Conservation (phyloP, 2,797 vertebrate genomes). For the Geotrypetes seraphini region DNA sequence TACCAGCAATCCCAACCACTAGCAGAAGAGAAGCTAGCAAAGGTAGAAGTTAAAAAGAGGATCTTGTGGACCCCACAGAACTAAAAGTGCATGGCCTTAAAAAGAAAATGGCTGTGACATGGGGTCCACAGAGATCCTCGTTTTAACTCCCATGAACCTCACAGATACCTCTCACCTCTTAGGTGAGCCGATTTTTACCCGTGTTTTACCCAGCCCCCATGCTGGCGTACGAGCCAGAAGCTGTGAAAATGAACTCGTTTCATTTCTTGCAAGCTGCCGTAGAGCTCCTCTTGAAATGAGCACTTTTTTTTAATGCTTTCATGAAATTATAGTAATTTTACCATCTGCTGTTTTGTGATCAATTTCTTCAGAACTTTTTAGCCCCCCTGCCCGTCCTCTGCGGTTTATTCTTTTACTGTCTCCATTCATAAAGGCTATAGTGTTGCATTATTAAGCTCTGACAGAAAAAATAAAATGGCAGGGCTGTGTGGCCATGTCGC, state of each 20-base stretch:
- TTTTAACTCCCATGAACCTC: no score
- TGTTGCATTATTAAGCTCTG: neutral
- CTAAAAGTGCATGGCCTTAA: no score
- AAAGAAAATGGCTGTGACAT: no score
- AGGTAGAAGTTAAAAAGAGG: no score
- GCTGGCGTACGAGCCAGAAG: neutral
- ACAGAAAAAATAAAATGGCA: neutral
- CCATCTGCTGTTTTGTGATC: neutral
- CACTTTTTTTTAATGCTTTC: neutral
- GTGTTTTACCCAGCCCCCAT: no score
- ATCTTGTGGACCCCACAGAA: no score
- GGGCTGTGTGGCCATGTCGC: neutral
- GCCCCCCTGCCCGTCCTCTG: neutral
- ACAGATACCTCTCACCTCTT: no score
- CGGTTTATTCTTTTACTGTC: neutral
- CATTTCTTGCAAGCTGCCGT: neutral
- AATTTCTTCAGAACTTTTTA: neutral
- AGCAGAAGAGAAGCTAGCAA: no score
- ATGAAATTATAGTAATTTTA: neutral
- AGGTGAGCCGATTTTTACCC: no score
- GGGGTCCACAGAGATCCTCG: no score
- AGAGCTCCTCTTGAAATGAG: neutral
- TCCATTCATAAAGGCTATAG: neutral
- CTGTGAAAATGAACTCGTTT: no score
- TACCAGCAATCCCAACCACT: no score